Evolutionary conservation across 2,888 invertebrate species (phyloP).

Genomic region (Temnothorax ravouxi): DNA sequence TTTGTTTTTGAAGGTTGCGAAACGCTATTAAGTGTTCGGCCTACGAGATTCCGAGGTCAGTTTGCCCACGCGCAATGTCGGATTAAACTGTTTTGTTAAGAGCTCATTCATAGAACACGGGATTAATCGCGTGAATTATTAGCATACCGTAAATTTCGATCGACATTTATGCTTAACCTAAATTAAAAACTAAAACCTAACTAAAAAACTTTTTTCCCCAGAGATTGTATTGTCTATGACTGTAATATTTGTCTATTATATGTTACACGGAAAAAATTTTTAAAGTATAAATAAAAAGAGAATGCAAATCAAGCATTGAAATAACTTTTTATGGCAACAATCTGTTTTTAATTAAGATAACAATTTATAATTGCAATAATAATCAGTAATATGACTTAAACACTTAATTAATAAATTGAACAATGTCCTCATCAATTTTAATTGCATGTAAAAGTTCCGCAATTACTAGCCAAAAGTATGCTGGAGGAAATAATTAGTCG

Average conservation of each 20-base stretch:
- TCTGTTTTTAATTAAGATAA: not conserved
- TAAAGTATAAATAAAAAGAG: not conserved
- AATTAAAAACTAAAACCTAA: too few relatives aligned
- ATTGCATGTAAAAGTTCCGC: slow-evolving; percentile 4
- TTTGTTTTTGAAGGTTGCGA: slow-evolving; percentile 38
- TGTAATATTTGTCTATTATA: not conserved
- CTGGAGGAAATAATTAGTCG: slow-evolving; percentile 32
- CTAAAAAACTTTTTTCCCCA: not conserved
- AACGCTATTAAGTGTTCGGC: slow-evolving; percentile 42
- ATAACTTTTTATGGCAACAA: not conserved
- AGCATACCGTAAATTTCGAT: not conserved
- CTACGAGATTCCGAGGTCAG: slow-evolving; percentile 8
- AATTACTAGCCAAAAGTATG: slow-evolving; percentile 27
- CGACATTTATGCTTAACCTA: not conserved
- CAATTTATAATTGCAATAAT: not conserved
- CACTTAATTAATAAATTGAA: not conserved
- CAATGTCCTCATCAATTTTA: slow-evolving; percentile 25
- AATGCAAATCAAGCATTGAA: not conserved
- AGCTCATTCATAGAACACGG: not conserved
- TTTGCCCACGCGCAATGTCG: not conserved
- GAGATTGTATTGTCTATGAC: not conserved
- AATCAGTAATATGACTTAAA: not conserved
- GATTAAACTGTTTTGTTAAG: slow-evolving; percentile 37
- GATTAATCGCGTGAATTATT: slow-evolving; percentile 11
- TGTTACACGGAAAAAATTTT: not conserved